Evolutionary conservation across 2,113 vertebrate genomes (phyloP), one percentile per base, ranked within the genome.

Genomic region (Setophaga coronata): DNA sequence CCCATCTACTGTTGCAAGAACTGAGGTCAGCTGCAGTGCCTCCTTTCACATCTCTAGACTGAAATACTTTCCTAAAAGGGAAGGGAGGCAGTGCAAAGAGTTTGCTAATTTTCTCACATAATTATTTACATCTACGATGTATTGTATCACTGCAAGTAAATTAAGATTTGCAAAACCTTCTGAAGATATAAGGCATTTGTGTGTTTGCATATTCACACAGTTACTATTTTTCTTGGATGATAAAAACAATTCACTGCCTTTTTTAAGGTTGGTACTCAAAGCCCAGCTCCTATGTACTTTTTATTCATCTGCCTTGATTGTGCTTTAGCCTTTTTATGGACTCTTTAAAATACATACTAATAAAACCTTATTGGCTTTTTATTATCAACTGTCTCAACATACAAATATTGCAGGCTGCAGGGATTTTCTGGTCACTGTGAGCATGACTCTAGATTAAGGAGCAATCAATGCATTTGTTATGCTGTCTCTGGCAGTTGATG

Each of bases 341-440:
- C 77, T 96, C 77, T 92, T 91, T 96, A 94, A 97, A 98, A 95
- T 66, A 95, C 16, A 56, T 84, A 82, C 71, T 91, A 95, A 96
- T 96, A 97, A 96, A 98, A 95, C 77, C 71, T 90, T 83, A 64
- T 62, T 95, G 86, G 54, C 66, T 38, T 90, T 96, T 87, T 94
- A 90, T 91, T 96, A 94, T 93, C 54, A 95, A 57, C 82, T 87
- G n/a, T 83, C 83, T 97, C 82, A 86, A 89, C 61, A 90, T 18
- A 96, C 81, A 95, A 88, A 87, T 89, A 95, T 29, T 67, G 81
- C 78, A 93, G 87, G 76, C 34, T 77, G 92, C 73, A 82, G 58
- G 51, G 96, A 89, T 87, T 97, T 95, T 83, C 78, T 94, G 83
- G 95, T 89, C 82, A 90, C 72, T 43, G 47, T 7, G 56, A 92